These are phyloP conservation scores for Gambusia yucatana DNA, from an alignment of 2,797 vertebrate genomes.

Conservation along the genomic window DNA sequence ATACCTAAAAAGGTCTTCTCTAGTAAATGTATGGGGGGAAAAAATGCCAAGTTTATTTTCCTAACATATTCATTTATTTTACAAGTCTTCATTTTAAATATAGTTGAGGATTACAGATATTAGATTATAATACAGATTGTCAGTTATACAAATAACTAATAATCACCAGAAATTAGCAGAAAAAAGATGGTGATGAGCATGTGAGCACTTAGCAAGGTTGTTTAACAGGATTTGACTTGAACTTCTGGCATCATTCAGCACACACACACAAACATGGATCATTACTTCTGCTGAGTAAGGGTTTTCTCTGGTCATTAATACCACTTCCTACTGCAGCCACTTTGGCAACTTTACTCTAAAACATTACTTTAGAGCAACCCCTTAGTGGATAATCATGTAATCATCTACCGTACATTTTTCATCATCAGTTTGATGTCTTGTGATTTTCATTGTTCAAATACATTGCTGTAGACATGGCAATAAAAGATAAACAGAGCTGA, in stretches of 20 bases:
- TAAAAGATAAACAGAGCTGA: background rate
- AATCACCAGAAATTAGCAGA: too few relatives aligned
- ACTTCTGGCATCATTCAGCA: background rate
- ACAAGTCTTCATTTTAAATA: background rate
- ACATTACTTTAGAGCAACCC: background rate
- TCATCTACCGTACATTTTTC: constrained; percentile 1
- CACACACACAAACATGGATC: background rate
- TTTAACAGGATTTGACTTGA: constrained; percentile 1
- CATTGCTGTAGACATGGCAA: background rate
- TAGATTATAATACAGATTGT: background rate
- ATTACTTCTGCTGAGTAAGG: constrained; percentile 1
- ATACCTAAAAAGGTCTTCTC: background rate
- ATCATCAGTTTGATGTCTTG: background rate
- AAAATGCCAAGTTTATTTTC: background rate
- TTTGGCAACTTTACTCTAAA: background rate
- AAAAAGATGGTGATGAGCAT: background rate
- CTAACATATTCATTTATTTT: background rate
- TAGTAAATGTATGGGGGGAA: background rate
- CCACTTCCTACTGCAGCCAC: background rate
- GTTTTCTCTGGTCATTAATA: constrained; percentile 6
- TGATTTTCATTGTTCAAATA: background rate
- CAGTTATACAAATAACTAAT: background rate
- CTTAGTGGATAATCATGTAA: background rate
- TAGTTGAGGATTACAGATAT: background rate
- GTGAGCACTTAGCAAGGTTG: background rate